These are phyloP conservation scores for Odontophorus gujanensis DNA, from an alignment of 2,113 vertebrate species.

Conservation along the genomic window DNA sequence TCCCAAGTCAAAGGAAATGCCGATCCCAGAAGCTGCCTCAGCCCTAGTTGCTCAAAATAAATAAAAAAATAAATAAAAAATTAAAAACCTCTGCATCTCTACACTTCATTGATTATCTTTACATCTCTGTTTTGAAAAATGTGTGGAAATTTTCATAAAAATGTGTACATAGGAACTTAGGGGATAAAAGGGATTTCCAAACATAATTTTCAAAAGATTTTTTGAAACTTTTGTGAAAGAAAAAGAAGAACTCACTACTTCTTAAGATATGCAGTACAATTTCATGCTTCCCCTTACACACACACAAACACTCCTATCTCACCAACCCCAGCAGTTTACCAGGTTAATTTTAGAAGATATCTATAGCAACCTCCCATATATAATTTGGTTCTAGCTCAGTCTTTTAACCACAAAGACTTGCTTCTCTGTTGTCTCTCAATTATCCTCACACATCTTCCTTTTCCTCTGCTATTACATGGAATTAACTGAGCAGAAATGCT, in stretches of 20 bases:
- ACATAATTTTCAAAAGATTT: background rate
- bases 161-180: background rate
- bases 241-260: background rate
- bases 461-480: background rate
- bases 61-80: background rate
- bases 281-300: background rate
- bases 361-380: background rate
- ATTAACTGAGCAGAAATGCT: background rate
- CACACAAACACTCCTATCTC: background rate
- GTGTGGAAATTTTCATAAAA: background rate
- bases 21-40: background rate
- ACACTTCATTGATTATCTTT: background rate
- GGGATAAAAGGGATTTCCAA: background rate
- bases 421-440: background rate
- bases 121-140: background rate
- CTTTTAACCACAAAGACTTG: background rate
- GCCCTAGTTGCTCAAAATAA: background rate
- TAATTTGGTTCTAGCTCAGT: background rate
- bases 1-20: constrained; percentile 7
- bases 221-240: background rate
- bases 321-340: background rate
- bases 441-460: background rate
- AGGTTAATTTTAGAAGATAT: background rate
- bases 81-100: background rate
- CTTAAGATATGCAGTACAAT: background rate